phyloP scores from a whole-genome alignment of 2,797 vertebrate genomes.

The Gambusia yucatana region DNA sequence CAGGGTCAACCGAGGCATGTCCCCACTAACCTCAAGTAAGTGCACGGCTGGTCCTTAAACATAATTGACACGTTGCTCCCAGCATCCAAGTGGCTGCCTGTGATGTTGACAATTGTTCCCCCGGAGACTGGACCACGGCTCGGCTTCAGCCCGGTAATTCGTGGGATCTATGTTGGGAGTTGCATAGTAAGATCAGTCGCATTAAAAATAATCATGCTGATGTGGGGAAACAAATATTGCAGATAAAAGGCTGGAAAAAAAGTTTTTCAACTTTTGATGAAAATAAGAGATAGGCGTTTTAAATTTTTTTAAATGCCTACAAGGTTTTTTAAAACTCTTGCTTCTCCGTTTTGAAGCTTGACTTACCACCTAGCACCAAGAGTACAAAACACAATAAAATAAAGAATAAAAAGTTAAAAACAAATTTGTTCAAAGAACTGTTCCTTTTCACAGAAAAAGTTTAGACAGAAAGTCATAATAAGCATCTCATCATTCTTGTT shows the following conservation, averaged over 20 bases:
- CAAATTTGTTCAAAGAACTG: background rate
- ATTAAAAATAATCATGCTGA: background rate
- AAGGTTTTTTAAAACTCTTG: background rate
- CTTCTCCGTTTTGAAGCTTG: background rate
- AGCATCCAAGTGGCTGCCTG: slow-evolving; percentile 92
- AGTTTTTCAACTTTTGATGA: background rate
- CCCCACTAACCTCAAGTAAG: slow-evolving; percentile 89
- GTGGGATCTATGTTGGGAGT: slow-evolving; percentile 81
- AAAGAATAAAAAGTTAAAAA: background rate
- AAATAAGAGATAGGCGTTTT: background rate
- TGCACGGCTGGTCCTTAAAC: slow-evolving; percentile 92
- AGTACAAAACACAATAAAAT: background rate
- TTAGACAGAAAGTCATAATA: background rate
- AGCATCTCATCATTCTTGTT: background rate
- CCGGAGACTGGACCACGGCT: slow-evolving; percentile 92
- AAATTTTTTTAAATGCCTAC: background rate
- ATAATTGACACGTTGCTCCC: slow-evolving; percentile 95
- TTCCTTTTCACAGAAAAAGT: background rate
- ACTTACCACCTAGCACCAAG: background rate
- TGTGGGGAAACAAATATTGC: background rate
- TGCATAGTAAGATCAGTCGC: slow-evolving; percentile 13
- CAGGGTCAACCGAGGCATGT: slow-evolving; percentile 27
- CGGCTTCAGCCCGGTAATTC: slow-evolving; percentile 88
- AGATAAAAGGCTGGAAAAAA: background rate
- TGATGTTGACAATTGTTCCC: slow-evolving; percentile 96